A percentile compares a stretch with the other conserved stretches of the same genome.
These are phyloP conservation scores for Catostylus mosaicus DNA, from an alignment of 30 jellyfish, hydroid and myxozoan genomes.

Conservation along the genomic window DNA sequence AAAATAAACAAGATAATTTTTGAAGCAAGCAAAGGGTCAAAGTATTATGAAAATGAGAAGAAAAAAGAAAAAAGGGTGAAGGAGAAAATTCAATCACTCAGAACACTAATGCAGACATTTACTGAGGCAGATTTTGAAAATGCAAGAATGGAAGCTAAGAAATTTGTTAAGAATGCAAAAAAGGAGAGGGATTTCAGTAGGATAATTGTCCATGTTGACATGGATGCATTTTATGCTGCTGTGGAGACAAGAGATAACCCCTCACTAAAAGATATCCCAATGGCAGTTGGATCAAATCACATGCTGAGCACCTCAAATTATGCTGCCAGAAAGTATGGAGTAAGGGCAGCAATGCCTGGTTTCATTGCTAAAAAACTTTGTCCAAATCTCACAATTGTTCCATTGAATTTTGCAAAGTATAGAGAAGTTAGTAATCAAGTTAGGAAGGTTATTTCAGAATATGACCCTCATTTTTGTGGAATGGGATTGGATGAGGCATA, in stretches of 20 bases:
- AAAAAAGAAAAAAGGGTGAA: slow-evolving; percentile 78
- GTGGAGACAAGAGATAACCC: slow-evolving; percentile 97
- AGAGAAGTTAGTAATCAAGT: slow-evolving; percentile 76
- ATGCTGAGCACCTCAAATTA: slow-evolving; percentile 96
- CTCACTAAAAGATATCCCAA: slow-evolving; percentile 75
- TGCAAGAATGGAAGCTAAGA: slow-evolving; percentile 64
- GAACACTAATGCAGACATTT: slow-evolving; percentile 36
- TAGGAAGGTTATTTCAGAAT: slow-evolving; percentile 56
- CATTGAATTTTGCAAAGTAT: slow-evolving; percentile 81
- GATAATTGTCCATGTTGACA: slow-evolving; percentile 89
- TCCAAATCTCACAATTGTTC: slow-evolving; percentile 86
- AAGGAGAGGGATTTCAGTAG: slow-evolving; percentile 69
- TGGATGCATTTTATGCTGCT: slow-evolving; percentile 99
- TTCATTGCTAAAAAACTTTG: slow-evolving; percentile 95
- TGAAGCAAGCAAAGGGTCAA: slow-evolving; percentile 98
- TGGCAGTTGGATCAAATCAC: slow-evolving; percentile 96
- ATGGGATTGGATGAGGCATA: slow-evolving; percentile 96
- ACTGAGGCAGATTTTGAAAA: slow-evolving; percentile 56
- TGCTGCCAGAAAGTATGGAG: slow-evolving; percentile 94
- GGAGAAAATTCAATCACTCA: slow-evolving; percentile 44
- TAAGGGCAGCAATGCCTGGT: slow-evolving; percentile 99
- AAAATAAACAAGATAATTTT: slow-evolving; percentile 77
- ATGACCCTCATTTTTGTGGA: slow-evolving; percentile 87
- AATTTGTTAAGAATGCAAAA: slow-evolving; percentile 37
- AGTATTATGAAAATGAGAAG: slow-evolving; percentile 87